Evolutionary conservation across 2,888 invertebrate species (phyloP), one percentile per base, ranked within the genome.

Genomic region (Philaethria dido): DNA sequence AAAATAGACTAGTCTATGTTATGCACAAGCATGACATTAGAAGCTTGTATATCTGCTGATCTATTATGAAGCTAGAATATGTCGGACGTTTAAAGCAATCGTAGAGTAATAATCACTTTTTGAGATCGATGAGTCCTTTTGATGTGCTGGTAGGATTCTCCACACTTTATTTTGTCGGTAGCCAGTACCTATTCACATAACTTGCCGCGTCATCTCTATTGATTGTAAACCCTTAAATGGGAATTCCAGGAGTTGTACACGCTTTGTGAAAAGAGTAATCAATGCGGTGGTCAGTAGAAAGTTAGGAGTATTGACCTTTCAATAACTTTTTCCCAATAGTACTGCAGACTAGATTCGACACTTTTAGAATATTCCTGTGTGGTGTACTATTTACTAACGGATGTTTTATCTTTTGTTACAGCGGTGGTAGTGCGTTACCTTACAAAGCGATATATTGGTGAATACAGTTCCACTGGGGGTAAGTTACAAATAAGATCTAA

Each of bases 391-490:
- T 39, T 20, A 36, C 9, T 36, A 9, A 42, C 13, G 13, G 13
- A 39, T 22, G 39, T 9, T 33, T 79, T 82, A 83, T 78, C 80
- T 84, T 86, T 88, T 93, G 88, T 95, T 96, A 76, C 94, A 96
- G 96, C 96, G 81, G 95, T 96, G 79, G 95, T 95, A 74, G 96
- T 96, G 81, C 94, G 96, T 80, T 96, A 96, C 89, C 92, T 96
- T 79, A 96, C 96, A 72, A 96, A 95, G 88, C 93, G 96, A 78
- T 96, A 96, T 86, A 96, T 96, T 80, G 96, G 96, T 75, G 96
- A 96, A 93, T 96, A 96, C 92, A 96, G 96, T 89, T 96, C 96
- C 70, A 95, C 95, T 76, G 95, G 95, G 87, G 96, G 96, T 96
- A 85, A 94, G 95, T 94, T 25, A 8, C 72, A 33, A 68, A 52